Conservation (phyloP, 2,888 invertebrate species). For the Dromius quadrimaculatus region DNA sequence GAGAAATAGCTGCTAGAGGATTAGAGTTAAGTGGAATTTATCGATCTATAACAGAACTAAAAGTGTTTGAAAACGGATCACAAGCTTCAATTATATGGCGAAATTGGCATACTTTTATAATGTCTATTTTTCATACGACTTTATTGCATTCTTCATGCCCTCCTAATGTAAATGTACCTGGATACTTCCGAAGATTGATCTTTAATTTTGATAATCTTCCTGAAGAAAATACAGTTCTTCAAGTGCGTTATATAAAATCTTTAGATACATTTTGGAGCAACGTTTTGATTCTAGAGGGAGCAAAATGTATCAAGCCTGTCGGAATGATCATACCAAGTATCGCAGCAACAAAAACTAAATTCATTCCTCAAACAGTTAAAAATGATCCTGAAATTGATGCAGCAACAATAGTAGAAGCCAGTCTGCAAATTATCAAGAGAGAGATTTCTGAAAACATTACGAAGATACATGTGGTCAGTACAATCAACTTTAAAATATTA, state of each 20-base stretch:
- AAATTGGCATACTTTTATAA: not conserved
- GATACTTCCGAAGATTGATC: not conserved
- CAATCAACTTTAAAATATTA: no score
- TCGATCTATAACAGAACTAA: not conserved
- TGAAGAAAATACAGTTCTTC: not conserved
- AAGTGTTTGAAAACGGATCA: conserved; percentile 15
- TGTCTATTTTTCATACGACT: not conserved
- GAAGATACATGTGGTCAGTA: not conserved
- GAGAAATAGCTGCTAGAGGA: conserved; percentile 14
- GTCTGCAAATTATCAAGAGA: conserved; percentile 1
- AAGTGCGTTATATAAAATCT: not conserved
- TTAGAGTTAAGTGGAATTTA: conserved; percentile 6
- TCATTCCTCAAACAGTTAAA: not conserved
- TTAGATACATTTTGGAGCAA: not conserved
- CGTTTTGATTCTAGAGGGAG: not conserved
- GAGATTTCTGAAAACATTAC: not conserved
- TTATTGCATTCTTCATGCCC: not conserved
- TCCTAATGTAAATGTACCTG: not conserved
- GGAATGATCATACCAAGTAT: not conserved
- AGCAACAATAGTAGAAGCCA: not conserved
- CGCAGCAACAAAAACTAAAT: not conserved
- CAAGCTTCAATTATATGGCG: conserved; percentile 8
- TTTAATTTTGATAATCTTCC: conserved; percentile 1
- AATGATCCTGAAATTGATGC: not conserved
- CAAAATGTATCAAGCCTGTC: not conserved